Percentiles rank a stretch among this genome's conserved stretches.
Evolutionary conservation across 2,888 invertebrate species (phyloP).

Genomic region (Uropetala carovei): DNA sequence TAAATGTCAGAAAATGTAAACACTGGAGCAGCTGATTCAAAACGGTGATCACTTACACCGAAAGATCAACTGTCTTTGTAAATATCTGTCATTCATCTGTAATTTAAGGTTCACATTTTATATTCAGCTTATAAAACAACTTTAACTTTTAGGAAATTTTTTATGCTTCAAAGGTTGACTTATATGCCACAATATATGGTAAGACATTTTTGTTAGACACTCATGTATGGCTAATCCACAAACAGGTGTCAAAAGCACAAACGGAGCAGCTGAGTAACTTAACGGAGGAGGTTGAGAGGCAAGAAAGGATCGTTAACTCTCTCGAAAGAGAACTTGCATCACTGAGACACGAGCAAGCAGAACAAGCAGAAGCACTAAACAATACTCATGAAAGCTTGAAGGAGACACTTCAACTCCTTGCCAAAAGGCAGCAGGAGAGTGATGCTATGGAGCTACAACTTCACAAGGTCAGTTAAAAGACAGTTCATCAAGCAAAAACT

Average conservation of each 20-base stretch:
- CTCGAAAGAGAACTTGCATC: conserved; percentile 32
- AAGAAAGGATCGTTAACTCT: neutral
- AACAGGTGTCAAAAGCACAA: conserved; percentile 18
- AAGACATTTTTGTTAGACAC: too few species aligned
- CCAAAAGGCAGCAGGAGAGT: conserved; percentile 11
- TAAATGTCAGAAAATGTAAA: too few species aligned
- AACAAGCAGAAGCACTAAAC: conserved; percentile 40
- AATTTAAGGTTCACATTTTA: too few species aligned
- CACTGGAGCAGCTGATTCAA: too few species aligned
- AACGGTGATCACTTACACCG: too few species aligned
- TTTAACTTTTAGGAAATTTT: too few species aligned
- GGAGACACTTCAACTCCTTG: conserved; percentile 12
- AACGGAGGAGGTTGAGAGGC: conserved; percentile 18
- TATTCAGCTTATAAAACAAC: too few species aligned
- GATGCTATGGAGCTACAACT: neutral
- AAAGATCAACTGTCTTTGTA: too few species aligned
- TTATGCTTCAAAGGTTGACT: too few species aligned
- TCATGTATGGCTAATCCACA: too few species aligned
- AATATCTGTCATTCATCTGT: too few species aligned
- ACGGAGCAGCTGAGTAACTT: conserved; percentile 37
- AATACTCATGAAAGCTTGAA: neutral
- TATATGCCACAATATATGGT: too few species aligned
- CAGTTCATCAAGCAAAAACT: neutral
- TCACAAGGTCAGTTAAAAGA: conserved; percentile 7
- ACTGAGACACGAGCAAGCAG: neutral